A percentile compares a stretch with the other conserved stretches of the same genome.
Evolutionary conservation across 2,113 vertebrate genomes (phyloP).

Genomic region (Corythaixoides concolor): DNA sequence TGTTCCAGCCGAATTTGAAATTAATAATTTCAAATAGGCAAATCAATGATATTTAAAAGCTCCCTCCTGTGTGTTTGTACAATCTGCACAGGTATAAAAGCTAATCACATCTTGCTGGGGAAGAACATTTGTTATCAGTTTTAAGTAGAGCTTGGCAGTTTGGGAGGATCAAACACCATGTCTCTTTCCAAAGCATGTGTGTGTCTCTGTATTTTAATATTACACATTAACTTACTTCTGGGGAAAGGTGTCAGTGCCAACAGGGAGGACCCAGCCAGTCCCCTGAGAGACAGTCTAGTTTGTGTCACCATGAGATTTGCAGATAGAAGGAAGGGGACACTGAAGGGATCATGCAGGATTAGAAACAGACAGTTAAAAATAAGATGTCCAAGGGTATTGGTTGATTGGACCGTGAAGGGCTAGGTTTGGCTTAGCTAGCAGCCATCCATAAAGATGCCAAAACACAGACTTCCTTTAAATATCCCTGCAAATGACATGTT

Average conservation of each 20-base stretch:
- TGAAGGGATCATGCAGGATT: not conserved
- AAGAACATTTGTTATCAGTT: slow-evolving; percentile 61
- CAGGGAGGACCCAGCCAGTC: not conserved
- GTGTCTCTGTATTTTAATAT: slow-evolving; percentile 40
- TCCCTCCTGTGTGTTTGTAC: slow-evolving; percentile 72
- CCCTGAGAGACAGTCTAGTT: not conserved
- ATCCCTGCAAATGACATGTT: not conserved
- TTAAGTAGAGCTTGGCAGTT: slow-evolving; percentile 54
- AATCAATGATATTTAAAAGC: slow-evolving; percentile 80
- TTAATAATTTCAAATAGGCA: slow-evolving; percentile 81
- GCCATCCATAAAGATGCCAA: not conserved
- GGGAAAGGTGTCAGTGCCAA: not conserved
- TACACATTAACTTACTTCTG: slow-evolving; percentile 16
- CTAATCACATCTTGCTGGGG: slow-evolving; percentile 68
- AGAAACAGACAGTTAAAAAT: not conserved
- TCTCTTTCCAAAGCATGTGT: not conserved
- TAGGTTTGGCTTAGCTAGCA: not conserved
- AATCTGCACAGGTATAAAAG: slow-evolving; percentile 70
- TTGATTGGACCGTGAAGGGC: not conserved
- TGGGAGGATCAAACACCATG: slow-evolving; percentile 3
- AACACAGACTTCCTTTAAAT: not conserved
- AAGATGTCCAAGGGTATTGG: not conserved
- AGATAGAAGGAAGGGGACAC: not conserved
- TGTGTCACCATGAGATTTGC: not conserved
- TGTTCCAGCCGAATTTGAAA: slow-evolving; percentile 77